These are phyloP conservation scores for Ophonus ardosiacus DNA, from an alignment of 2,888 invertebrate species.

Conservation along the genomic window DNA sequence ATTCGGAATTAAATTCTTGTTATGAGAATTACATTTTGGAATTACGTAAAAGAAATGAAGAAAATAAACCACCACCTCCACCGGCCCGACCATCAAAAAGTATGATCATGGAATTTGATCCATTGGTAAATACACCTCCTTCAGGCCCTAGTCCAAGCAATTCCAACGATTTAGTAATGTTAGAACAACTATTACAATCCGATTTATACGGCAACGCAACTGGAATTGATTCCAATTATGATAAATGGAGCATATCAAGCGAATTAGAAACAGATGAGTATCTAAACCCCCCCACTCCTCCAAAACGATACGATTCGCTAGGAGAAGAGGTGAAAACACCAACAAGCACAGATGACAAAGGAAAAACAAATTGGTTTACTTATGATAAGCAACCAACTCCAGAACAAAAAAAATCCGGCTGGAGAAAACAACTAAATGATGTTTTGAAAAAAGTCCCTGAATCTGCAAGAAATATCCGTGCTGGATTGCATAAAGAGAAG, in stretches of 20 bases:
- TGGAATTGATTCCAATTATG: slow-evolving; percentile 74
- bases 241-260: slow-evolving; percentile 75
- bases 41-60: slow-evolving; percentile 72
- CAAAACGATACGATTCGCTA: slow-evolving; percentile 82
- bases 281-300: slow-evolving; percentile 80
- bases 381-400: slow-evolving; percentile 66
- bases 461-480: slow-evolving; percentile 73
- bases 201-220: slow-evolving; percentile 83
- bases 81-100: slow-evolving; percentile 76
- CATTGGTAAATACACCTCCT: slow-evolving; percentile 74
- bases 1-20: slow-evolving; percentile 73
- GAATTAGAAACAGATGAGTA: slow-evolving; percentile 77
- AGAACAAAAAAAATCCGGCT: slow-evolving; percentile 67
- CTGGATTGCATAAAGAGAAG: slow-evolving; percentile 70
- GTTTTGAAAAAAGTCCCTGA: slow-evolving; percentile 78
- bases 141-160: slow-evolving; percentile 69
- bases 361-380: slow-evolving; percentile 76
- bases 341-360: slow-evolving; percentile 72
- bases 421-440: slow-evolving; percentile 73
- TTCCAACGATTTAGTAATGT: slow-evolving; percentile 63
- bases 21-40: slow-evolving; percentile 76
- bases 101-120: slow-evolving; percentile 87
- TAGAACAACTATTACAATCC: slow-evolving; percentile 76
- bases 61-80: slow-evolving; percentile 66
- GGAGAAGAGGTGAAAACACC: slow-evolving; percentile 75